These are phyloP conservation scores for Diacarnus erythraeanus DNA, from an alignment of 37 sponge, comb jelly and placozoan species.

Conservation along the genomic window DNA sequence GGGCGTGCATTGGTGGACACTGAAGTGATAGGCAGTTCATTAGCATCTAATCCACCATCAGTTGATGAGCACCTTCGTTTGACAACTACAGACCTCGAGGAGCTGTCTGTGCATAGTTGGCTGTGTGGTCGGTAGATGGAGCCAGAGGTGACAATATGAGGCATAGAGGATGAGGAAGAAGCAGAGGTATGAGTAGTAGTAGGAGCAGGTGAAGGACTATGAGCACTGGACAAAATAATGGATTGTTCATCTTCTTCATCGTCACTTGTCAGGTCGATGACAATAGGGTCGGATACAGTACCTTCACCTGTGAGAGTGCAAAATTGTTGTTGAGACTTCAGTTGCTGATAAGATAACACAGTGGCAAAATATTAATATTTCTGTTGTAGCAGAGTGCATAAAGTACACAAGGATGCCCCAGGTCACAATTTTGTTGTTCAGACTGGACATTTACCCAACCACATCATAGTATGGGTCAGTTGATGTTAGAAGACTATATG, in stretches of 20 bases:
- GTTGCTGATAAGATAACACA: too few relatives aligned
- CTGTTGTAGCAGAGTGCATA: too few relatives aligned
- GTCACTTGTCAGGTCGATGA: conserved; percentile 56
- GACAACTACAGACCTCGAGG: not conserved
- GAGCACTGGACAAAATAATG: not conserved
- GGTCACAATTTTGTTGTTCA: too few relatives aligned
- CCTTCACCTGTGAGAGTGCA: not conserved
- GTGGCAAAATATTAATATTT: too few relatives aligned
- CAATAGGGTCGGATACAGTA: conserved; percentile 1
- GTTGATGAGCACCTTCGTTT: conserved; percentile 17
- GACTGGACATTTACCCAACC: too few relatives aligned
- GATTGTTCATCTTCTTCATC: conserved; percentile 44
- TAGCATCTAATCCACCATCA: not conserved
- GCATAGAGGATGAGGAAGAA: not conserved
- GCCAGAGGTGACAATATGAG: not conserved
- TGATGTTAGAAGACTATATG: too few relatives aligned
- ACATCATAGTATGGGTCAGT: too few relatives aligned
- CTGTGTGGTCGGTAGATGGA: not conserved
- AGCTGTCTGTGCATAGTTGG: not conserved
- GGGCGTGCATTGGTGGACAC: not conserved
- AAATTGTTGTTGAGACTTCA: too few relatives aligned
- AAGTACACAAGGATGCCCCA: too few relatives aligned
- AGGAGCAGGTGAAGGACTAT: not conserved
- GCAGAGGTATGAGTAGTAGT: not conserved
- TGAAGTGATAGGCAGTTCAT: not conserved